A percentile compares a stretch with the other conserved stretches of the same genome.
Conservation (phyloP, 2,888 invertebrate species). For the Conistra vaccinii region DNA sequence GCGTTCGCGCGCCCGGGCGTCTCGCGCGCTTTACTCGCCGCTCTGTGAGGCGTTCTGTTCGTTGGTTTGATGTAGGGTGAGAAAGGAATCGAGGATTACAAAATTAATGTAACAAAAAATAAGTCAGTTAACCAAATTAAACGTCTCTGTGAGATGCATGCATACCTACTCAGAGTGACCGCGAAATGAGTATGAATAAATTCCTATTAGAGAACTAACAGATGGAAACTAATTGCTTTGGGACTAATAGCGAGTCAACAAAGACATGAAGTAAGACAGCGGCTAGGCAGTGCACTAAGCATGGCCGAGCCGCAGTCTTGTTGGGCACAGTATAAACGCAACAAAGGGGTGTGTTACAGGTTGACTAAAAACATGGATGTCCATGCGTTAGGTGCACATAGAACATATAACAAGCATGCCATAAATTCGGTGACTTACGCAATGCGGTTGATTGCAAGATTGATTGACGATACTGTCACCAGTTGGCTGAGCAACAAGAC, state of each 20-base stretch:
- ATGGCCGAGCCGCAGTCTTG: conserved; percentile 34
- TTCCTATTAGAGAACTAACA: conserved; percentile 64
- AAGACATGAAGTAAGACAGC: conserved; percentile 49
- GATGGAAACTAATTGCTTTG: conserved; percentile 59
- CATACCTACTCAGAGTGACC: conserved; percentile 62
- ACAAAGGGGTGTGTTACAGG: conserved; percentile 68
- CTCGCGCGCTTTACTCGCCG: conserved; percentile 77
- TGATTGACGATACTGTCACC: conserved; percentile 97
- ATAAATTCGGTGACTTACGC: conserved; percentile 94
- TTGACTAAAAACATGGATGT: conserved; percentile 77
- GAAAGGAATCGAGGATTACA: conserved; percentile 75
- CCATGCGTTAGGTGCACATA: conserved; percentile 86
- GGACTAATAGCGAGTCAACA: conserved; percentile 61
- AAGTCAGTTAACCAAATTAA: conserved; percentile 69
- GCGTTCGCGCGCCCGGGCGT: conserved; percentile 69
- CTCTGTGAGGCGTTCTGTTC: conserved; percentile 79
- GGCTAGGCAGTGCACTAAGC: conserved; percentile 19
- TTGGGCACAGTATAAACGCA: conserved; percentile 62
- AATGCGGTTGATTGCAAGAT: conserved; percentile 97
- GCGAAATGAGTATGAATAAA: conserved; percentile 62
- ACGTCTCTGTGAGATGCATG: conserved; percentile 69
- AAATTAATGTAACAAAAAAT: conserved; percentile 75
- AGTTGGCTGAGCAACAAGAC: conserved; percentile 95
- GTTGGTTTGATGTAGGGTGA: conserved; percentile 64
- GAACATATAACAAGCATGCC: conserved; percentile 82